Percentiles rank a stretch among this genome's conserved stretches.
Conservation (phyloP, 64 coral and sea anemone species). For the Platygyra sinensis region DNA sequence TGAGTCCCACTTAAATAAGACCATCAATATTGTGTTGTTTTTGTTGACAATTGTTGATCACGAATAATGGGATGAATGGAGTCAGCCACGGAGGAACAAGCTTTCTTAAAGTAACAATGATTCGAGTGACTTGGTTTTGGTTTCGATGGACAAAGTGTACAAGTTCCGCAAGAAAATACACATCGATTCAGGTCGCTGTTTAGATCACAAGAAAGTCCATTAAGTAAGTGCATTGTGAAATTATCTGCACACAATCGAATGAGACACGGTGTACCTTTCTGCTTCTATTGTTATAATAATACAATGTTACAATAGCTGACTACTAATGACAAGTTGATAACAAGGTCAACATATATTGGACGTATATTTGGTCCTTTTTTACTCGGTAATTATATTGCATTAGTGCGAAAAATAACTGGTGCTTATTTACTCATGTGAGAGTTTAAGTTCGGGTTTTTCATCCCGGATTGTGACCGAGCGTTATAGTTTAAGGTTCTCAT, state of each 20-base stretch:
- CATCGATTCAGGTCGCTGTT: background rate
- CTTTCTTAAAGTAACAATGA: too few relatives aligned
- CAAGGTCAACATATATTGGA: too few relatives aligned
- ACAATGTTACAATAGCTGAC: too few relatives aligned
- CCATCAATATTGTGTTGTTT: background rate
- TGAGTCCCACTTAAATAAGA: background rate
- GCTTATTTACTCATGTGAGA: too few relatives aligned
- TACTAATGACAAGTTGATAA: too few relatives aligned
- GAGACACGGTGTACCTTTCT: background rate
- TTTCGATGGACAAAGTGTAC: background rate
- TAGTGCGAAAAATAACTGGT: too few relatives aligned
- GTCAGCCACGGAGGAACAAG: too few relatives aligned
- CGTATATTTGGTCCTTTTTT: too few relatives aligned
- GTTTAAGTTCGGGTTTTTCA: too few relatives aligned
- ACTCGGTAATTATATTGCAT: too few relatives aligned
- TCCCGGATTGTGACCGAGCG: too few relatives aligned
- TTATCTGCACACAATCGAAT: background rate
- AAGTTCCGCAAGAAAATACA: background rate
- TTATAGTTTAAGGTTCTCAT: too few relatives aligned
- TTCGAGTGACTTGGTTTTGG: background rate
- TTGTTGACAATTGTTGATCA: background rate
- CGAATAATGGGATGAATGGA: background rate
- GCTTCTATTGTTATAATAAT: background rate
- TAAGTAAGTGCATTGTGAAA: background rate
- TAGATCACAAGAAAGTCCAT: background rate